Conservation (phyloP, 2,797 vertebrate genomes). For the Erithacus rubecula region DNA sequence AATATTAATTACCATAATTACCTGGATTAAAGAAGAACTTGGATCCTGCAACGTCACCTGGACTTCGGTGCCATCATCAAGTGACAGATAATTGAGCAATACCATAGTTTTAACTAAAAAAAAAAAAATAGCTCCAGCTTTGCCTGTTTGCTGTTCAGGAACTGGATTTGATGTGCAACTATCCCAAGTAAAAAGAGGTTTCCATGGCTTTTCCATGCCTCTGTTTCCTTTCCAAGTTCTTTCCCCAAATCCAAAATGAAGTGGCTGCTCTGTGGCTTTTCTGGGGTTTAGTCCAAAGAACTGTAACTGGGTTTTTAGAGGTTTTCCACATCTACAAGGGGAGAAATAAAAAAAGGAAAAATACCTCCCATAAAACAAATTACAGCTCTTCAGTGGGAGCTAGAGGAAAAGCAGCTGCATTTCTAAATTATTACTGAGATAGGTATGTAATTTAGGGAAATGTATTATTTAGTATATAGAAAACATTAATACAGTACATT, state of each 20-base stretch:
- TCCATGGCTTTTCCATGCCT: not conserved
- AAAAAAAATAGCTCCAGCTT: not conserved
- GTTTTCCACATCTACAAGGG: not conserved
- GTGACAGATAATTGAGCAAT: not conserved
- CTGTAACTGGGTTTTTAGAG: not conserved
- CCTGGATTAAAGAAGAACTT: not conserved
- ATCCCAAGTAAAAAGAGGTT: not conserved
- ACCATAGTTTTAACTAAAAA: not conserved
- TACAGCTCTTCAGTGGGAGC: not conserved
- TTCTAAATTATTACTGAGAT: not conserved
- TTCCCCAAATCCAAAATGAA: not conserved
- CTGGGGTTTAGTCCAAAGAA: not conserved
- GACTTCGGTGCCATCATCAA: fast-evolving
- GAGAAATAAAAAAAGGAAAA: not conserved
- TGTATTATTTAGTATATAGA: not conserved
- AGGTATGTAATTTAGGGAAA: not conserved
- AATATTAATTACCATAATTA: not conserved
- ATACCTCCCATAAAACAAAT: not conserved
- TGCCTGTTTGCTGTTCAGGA: not conserved
- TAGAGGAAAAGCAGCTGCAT: not conserved
- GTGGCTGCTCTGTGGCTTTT: not conserved
- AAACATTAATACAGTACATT: not conserved
- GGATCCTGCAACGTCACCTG: not conserved
- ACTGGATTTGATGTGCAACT: not conserved
- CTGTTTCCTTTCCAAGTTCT: not conserved